Evolutionary conservation across 2,888 invertebrate species (phyloP).

Genomic region (Drosophila gaucha): DNA sequence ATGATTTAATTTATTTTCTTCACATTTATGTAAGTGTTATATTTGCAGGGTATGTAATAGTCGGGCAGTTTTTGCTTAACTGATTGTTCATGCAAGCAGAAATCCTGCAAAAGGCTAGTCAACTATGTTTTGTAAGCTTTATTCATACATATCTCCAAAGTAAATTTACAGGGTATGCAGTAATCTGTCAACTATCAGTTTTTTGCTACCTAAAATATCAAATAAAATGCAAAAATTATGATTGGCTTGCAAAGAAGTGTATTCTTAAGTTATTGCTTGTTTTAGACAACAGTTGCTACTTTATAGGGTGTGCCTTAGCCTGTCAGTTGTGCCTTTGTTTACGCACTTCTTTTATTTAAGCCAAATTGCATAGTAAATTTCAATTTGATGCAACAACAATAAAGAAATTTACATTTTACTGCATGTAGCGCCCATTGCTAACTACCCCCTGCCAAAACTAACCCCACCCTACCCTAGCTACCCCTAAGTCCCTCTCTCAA

Average conservation of each 20-base stretch:
- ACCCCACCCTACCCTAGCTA: background rate
- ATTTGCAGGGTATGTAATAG: background rate
- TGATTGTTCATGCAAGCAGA: too few species aligned
- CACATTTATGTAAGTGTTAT: background rate
- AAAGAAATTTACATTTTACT: conserved; percentile 50
- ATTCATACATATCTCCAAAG: background rate
- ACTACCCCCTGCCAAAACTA: background rate
- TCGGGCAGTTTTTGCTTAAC: background rate
- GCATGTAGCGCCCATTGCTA: conserved; percentile 19
- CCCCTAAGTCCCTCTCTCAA: background rate
- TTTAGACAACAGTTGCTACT: background rate
- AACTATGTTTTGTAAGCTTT: background rate
- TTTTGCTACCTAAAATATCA: background rate
- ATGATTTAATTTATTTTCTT: background rate
- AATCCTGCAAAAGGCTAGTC: background rate
- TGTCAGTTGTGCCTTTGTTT: background rate
- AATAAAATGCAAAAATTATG: background rate
- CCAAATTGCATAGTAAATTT: conserved; percentile 53
- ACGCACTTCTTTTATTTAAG: conserved; percentile 18
- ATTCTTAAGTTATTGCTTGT: background rate
- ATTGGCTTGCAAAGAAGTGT: background rate
- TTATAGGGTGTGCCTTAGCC: conserved; percentile 4
- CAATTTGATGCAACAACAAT: conserved; percentile 61
- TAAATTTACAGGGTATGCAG: background rate
- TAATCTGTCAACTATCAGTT: background rate